These are phyloP conservation scores for Salmo trutta DNA, from an alignment of 2,797 vertebrate species.

Conservation along the genomic window DNA sequence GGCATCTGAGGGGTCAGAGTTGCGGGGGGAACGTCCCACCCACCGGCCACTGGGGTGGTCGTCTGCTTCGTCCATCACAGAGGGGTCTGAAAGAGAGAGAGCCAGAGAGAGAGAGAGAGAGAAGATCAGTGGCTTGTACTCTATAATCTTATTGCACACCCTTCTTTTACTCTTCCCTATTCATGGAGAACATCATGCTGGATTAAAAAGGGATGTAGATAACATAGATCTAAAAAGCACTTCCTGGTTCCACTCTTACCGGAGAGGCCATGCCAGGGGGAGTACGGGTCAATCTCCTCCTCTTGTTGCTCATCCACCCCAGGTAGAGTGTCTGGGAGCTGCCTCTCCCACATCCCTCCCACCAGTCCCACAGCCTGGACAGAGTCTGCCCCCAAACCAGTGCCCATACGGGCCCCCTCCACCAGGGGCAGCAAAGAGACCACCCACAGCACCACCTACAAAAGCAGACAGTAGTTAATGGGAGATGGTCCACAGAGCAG, in stretches of 20 bases:
- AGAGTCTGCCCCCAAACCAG: slow-evolving; percentile 43
- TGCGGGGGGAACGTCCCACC: slow-evolving; percentile 67
- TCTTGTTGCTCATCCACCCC: slow-evolving; percentile 70
- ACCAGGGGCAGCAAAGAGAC: slow-evolving; percentile 75
- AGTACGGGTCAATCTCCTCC: slow-evolving; percentile 56
- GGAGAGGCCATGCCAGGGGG: slow-evolving; percentile 68
- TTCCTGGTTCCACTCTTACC: slow-evolving; percentile 41
- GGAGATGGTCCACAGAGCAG: neutral
- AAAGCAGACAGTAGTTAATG: neutral
- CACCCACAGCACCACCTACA: slow-evolving; percentile 75
- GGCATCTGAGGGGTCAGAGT: slow-evolving; percentile 60
- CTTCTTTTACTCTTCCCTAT: neutral
- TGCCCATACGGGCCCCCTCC: slow-evolving; percentile 64
- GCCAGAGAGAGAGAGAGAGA: neutral
- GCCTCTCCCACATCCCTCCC: slow-evolving; percentile 61
- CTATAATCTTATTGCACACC: neutral
- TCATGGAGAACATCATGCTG: neutral
- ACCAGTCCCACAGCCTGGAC: slow-evolving; percentile 53
- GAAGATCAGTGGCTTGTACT: neutral
- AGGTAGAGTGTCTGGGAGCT: slow-evolving; percentile 68
- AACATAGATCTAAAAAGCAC: neutral
- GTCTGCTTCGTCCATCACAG: slow-evolving; percentile 70
- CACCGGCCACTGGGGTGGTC: slow-evolving; percentile 73
- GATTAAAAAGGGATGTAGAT: neutral
- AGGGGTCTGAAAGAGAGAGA: slow-evolving; percentile 58